These are phyloP conservation scores for Conchocele bisecta DNA, from an alignment of 2,888 invertebrate genomes.

Conservation along the genomic window DNA sequence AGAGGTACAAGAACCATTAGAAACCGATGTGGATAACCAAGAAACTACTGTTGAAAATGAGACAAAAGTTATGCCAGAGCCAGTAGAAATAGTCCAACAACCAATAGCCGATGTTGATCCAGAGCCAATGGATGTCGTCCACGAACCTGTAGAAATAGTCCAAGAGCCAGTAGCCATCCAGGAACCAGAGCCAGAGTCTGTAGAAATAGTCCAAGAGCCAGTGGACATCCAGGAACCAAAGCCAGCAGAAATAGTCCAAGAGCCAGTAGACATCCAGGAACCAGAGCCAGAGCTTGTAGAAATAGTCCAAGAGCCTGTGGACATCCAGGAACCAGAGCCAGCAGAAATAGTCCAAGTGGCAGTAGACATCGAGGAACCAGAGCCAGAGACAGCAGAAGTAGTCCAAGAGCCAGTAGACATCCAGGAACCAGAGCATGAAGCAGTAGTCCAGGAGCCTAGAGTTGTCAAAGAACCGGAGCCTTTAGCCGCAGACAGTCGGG, in stretches of 20 bases:
- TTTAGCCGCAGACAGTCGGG: not conserved
- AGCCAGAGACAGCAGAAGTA: not conserved
- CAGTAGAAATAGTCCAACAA: no score
- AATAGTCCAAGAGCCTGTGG: not conserved
- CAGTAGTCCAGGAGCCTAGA: not conserved
- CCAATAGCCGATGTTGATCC: not conserved
- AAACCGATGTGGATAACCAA: not conserved
- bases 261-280: not conserved
- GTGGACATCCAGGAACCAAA: not conserved
- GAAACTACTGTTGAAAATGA: no score
- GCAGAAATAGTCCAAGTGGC: no score
- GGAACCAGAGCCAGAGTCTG: not conserved
- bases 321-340: not conserved
- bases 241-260: not conserved
- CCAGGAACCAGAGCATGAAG: not conserved
- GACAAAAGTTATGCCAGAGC: no score
- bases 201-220: not conserved
- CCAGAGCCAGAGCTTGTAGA: not conserved
- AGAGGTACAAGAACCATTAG: not conserved
- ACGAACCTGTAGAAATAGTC: not conserved
- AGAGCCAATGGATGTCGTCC: no score
- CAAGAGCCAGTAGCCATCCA: no score
- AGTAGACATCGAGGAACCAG: slow-evolving; percentile 7
- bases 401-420: not conserved
- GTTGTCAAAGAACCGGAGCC: not conserved